phyloP scores from a whole-genome alignment of 2,113 vertebrate genomes.

The Perccottus glenii region DNA sequence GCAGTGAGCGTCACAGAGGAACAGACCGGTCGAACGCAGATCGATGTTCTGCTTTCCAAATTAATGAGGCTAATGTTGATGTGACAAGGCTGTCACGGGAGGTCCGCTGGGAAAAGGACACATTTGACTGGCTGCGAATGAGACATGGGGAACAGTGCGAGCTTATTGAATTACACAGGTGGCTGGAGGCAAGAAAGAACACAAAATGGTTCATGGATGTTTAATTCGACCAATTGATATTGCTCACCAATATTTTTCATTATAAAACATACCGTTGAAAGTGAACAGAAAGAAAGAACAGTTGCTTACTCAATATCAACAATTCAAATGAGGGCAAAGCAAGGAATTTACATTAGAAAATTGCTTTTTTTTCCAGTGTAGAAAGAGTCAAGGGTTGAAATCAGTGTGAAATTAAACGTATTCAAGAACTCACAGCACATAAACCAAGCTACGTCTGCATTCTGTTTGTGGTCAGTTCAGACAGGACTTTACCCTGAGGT shows the following conservation, averaged over 20 bases:
- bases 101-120: constrained; percentile 22
- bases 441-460: constrained; percentile 37
- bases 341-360: constrained; percentile 74
- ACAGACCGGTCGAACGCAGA: constrained; percentile 53
- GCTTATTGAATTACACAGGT: constrained; percentile 19
- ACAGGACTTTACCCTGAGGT: not conserved
- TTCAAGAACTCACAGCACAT: constrained; percentile 43
- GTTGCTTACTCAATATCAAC: constrained; percentile 72
- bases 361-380: constrained; percentile 47
- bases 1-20: constrained; percentile 29
- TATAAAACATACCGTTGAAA: constrained; percentile 77
- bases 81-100: constrained; percentile 46
- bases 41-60: constrained; percentile 65
- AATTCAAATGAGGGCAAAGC: constrained; percentile 48
- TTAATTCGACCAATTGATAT: constrained; percentile 76
- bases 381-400: constrained; percentile 55
- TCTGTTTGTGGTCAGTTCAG: not conserved
- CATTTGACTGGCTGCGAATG: constrained; percentile 13
- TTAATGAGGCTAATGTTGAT: constrained; percentile 70
- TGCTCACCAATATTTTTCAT: constrained; percentile 72
- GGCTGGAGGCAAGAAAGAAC: not conserved
- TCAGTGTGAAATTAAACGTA: constrained; percentile 8
- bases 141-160: constrained; percentile 9
- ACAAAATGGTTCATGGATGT: constrained; percentile 58
- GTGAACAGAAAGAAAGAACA: constrained; percentile 73